Evolutionary conservation across 2,797 vertebrate species (phyloP).

Genomic region (Spinibarbus caldwelli): DNA sequence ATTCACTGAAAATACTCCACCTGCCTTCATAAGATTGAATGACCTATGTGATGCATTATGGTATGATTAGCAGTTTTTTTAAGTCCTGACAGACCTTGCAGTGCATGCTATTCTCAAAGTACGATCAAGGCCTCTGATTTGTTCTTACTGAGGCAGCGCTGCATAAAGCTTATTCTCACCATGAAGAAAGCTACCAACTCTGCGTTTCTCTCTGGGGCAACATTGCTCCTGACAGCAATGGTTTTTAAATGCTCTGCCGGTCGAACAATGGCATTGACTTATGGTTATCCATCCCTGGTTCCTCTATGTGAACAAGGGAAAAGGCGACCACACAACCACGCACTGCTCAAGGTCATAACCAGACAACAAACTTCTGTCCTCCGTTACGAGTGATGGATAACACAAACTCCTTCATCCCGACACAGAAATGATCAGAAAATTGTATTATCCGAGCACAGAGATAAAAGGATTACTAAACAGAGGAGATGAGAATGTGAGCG

Average conservation of each 20-base stretch:
- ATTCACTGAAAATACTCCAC: neutral
- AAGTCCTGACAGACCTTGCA: neutral
- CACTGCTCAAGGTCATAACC: conserved; percentile 25
- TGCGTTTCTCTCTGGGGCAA: conserved; percentile 63
- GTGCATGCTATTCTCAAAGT: neutral
- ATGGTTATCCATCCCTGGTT: conserved; percentile 24
- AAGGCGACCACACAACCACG: conserved; percentile 6
- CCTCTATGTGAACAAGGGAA: conserved; percentile 8
- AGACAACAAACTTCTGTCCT: conserved; percentile 2
- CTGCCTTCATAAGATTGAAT: neutral
- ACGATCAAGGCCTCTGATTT: neutral
- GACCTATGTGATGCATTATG: neutral
- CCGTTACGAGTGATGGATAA: conserved; percentile 31
- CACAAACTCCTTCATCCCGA: conserved; percentile 18
- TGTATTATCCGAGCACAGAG: conserved; percentile 29
- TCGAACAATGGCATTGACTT: conserved; percentile 64
- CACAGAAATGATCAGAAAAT: conserved; percentile 39
- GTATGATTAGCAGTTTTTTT: neutral
- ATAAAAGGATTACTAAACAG: conserved; percentile 34
- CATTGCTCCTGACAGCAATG: conserved; percentile 68
- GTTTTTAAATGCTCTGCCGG: conserved; percentile 72
- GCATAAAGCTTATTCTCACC: neutral
- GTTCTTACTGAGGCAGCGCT: neutral
- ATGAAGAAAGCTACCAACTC: neutral
- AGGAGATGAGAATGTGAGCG: conserved; percentile 6